Evolutionary conservation across 2,113 vertebrate genomes (phyloP).

Genomic region (Charadrius vociferus): DNA sequence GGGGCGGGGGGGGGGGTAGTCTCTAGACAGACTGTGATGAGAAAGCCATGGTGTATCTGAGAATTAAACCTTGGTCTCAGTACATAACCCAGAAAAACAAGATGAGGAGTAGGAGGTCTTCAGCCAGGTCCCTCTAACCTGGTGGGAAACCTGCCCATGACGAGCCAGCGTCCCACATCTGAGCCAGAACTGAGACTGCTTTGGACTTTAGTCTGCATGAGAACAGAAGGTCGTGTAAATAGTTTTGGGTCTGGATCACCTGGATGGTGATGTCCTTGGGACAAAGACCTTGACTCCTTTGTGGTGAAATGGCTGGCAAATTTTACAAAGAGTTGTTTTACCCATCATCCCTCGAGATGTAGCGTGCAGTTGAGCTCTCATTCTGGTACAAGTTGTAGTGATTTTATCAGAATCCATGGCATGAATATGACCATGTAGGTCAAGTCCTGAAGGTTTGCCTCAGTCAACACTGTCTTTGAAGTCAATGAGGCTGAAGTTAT

Average conservation of each 20-base stretch:
- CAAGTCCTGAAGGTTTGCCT: slow-evolving; percentile 47
- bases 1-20: neutral
- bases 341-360: neutral
- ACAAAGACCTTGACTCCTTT: neutral
- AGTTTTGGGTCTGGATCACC: neutral
- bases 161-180: neutral
- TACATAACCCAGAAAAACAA: neutral
- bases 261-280: neutral
- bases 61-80: rapidly evolving
- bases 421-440: neutral
- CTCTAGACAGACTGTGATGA: neutral
- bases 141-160: rapidly evolving
- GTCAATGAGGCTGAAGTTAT: slow-evolving; percentile 17
- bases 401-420: neutral
- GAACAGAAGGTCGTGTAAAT: neutral
- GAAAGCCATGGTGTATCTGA: neutral
- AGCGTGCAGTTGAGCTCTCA: neutral
- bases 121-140: neutral
- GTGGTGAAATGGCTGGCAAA: neutral
- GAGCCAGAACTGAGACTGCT: neutral
- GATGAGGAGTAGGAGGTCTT: neutral
- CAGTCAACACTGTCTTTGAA: slow-evolving; percentile 51
- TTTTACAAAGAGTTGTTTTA: neutral
- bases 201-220: neutral
- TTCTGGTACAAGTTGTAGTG: neutral